phyloP scores from a whole-genome alignment of 2,888 invertebrate species.

The Ischnus inquisitorius region DNA sequence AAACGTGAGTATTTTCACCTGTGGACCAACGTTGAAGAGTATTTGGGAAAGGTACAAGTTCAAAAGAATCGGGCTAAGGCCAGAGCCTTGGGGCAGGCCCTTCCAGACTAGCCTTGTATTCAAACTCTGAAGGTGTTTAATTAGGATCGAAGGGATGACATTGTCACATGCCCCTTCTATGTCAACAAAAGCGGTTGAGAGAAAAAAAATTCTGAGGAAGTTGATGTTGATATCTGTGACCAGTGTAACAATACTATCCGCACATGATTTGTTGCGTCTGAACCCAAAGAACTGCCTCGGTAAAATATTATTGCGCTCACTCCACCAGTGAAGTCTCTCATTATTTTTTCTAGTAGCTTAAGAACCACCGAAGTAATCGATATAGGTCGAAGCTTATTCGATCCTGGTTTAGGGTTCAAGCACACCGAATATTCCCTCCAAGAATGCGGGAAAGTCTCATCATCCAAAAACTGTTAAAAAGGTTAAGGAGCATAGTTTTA shows the following conservation, averaged over 20 bases:
- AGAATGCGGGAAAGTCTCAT: background rate
- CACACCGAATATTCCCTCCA: slow-evolving; percentile 7
- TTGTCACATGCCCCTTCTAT: slow-evolving; percentile 16
- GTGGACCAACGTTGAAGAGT: background rate
- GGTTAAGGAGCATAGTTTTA: background rate
- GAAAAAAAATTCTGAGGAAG: background rate
- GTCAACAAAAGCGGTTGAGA: slow-evolving; percentile 6
- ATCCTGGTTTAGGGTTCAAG: slow-evolving; percentile 1
- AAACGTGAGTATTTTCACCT: background rate
- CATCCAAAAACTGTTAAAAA: slow-evolving; percentile 5
- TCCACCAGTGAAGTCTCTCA: slow-evolving; percentile 11
- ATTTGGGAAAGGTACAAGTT: background rate
- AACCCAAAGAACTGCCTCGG: slow-evolving; percentile 14
- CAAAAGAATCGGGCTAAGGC: background rate
- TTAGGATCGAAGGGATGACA: slow-evolving; percentile 12
- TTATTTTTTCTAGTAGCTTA: slow-evolving; percentile 7
- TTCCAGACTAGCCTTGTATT: background rate
- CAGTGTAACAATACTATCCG: slow-evolving; percentile 1
- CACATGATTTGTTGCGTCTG: slow-evolving; percentile 4
- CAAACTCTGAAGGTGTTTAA: background rate
- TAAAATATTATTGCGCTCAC: background rate
- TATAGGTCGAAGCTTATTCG: slow-evolving; percentile 3
- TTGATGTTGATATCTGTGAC: slow-evolving; percentile 16
- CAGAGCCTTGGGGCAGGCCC: background rate
- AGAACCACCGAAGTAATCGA: background rate